A percentile compares a stretch with the other conserved stretches of the same genome.
Conservation (phyloP, 2,113 vertebrate genomes). For the Ceyx cyanopectus region DNA sequence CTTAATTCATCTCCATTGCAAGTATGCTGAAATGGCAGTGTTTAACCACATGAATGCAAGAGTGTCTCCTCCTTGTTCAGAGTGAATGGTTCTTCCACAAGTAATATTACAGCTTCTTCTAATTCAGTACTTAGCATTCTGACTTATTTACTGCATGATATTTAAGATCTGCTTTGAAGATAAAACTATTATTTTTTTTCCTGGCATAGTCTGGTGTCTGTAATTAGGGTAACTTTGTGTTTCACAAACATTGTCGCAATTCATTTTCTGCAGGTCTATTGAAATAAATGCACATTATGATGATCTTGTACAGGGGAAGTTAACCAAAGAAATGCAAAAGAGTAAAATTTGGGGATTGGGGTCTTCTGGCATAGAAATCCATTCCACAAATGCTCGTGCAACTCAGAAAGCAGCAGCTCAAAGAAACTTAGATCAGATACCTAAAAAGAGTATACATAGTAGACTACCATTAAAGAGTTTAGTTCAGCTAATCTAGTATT, state of each 20-base stretch:
- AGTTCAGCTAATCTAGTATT: neutral
- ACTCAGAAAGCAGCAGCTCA: neutral
- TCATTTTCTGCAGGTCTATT: neutral
- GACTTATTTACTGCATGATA: neutral
- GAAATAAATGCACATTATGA: neutral
- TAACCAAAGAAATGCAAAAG: neutral
- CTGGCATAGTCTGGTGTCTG: neutral
- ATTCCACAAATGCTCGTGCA: neutral
- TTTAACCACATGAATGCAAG: slow-evolving; percentile 20
- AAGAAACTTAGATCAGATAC: neutral
- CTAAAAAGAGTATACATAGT: neutral
- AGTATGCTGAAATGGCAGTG: neutral
- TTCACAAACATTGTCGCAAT: neutral
- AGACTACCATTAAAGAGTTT: neutral
- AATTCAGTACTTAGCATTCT: neutral
- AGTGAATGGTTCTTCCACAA: neutral
- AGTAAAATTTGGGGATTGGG: neutral
- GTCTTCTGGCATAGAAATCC: neutral
- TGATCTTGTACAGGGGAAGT: neutral
- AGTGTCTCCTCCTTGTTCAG: neutral
- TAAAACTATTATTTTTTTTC: neutral
- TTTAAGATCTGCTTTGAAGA: neutral
- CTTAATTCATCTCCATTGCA: neutral
- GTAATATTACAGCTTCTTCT: neutral
- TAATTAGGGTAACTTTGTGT: neutral